Conservation (phyloP, 2,113 vertebrate genomes). For the Hystrix cristata region DNA sequence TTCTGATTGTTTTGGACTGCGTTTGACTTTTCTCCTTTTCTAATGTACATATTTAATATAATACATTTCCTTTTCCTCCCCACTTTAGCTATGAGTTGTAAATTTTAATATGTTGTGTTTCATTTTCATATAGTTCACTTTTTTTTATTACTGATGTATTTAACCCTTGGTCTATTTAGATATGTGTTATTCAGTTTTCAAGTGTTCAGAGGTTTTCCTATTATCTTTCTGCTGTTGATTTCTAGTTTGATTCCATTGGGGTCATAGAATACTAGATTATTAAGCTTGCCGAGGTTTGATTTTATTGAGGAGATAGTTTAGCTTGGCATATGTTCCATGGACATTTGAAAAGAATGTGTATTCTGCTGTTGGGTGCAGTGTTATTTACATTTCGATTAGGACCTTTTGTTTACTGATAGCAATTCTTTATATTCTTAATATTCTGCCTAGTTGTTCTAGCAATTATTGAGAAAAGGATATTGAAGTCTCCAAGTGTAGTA, state of each 20-base stretch:
- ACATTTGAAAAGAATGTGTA: background rate
- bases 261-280: background rate
- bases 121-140: background rate
- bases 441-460: background rate
- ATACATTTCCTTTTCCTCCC: background rate
- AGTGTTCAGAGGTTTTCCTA: background rate
- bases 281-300: background rate
- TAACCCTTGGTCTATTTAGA: background rate
- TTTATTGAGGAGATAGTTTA: background rate
- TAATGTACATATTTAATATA: background rate
- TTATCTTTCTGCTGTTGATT: background rate
- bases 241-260: background rate
- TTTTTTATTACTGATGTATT: background rate
- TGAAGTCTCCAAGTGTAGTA: background rate
- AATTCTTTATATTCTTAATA: background rate
- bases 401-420: background rate
- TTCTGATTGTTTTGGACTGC: background rate
- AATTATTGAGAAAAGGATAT: background rate
- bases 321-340: background rate
- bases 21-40: background rate
- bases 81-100: background rate
- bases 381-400: background rate
- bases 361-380: background rate
- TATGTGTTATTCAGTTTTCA: background rate
- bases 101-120: background rate